Base-by-base conservation (phyloP, 2,888 invertebrate species). In the Cryptocheilus praepositus region DNA sequence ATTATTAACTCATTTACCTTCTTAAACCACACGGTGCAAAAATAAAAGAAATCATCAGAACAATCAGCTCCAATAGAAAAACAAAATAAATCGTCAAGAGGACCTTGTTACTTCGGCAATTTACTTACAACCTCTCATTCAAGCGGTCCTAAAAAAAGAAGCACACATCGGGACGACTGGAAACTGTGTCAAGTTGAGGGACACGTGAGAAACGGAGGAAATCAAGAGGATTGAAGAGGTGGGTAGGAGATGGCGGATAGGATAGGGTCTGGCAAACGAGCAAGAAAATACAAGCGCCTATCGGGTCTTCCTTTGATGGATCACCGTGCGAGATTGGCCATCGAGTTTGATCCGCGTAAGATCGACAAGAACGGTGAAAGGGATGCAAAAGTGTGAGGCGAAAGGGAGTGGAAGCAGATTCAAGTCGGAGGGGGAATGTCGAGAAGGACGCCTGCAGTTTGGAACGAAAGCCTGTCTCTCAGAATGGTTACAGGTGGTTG, bases 401-500 rank as follows among this genome's bases (percentile, higher is more conserved):
- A 59, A 43, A 36, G 36, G 13, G 36, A 7, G 36, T 7, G 36
- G 36, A 11, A 36, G 36, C 1, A 5, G 25, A 25, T 5, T 25
- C 25, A 5, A 25, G 25, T 25, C 5, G 25, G 36, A 36, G 36
- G 36, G 36, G 36, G 7, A 36, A 36, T 11, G 36, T 36, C 36
- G 36, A 54, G 28, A 46, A 58, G 56, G 59, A 28, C 28, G 61
- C 52, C 18, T 60, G 55, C 55, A 56, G 62, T 57, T 70, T 65
- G 60, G 64, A 73, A 71, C 67, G 69, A 63, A 63, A 61, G 62
- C 64, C 67, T 70, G 71, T 74, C 74, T 71, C 67, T 71, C 43
- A 69, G 66, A n/a, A n/a, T 61, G 72, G 80, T 80, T 81, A 80
- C 80, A 80, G 80, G 80, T 81, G 81, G 80, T 79, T 81, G 81